Evolutionary conservation across 2,888 invertebrate species (phyloP).

Genomic region (Spialia ferax): DNA sequence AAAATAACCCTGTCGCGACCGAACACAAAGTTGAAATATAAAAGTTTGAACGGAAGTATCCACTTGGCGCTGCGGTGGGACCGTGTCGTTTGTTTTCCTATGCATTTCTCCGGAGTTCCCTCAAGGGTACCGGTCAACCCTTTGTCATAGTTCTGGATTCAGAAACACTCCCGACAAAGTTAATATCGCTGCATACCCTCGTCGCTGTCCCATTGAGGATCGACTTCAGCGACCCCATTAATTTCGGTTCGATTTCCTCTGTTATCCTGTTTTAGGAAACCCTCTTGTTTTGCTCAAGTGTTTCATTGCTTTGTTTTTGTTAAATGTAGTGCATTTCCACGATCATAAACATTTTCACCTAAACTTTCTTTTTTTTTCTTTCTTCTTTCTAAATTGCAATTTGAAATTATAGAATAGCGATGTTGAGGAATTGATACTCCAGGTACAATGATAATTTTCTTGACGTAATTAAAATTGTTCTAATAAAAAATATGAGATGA

Average conservation of each 20-base stretch:
- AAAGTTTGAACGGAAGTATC: conserved; percentile 66
- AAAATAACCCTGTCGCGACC: conserved; percentile 79
- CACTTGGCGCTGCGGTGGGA: conserved; percentile 51
- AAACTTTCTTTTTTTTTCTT: too few species aligned
- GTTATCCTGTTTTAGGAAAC: conserved; percentile 11
- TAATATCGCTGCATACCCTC: conserved; percentile 42
- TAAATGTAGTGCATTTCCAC: neutral
- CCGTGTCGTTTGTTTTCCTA: conserved; percentile 67
- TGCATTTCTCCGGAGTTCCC: conserved; percentile 50
- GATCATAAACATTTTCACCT: too few species aligned
- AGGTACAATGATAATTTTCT: too few species aligned
- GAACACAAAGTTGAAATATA: conserved; percentile 75
- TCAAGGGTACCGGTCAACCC: conserved; percentile 49
- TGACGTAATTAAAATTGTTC: too few species aligned
- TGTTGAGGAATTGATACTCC: too few species aligned
- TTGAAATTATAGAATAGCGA: too few species aligned
- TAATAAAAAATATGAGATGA: too few species aligned
- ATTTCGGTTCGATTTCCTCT: conserved; percentile 30
- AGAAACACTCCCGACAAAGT: conserved; percentile 47
- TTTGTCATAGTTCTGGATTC: conserved; percentile 53
- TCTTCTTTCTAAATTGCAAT: too few species aligned
- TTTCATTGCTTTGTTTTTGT: neutral
- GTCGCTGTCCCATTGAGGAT: conserved; percentile 32
- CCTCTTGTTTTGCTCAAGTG: neutral
- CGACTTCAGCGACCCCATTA: conserved; percentile 31